Evolutionary conservation across 2,113 vertebrate genomes (phyloP).

Genomic region (Hippolais icterina): DNA sequence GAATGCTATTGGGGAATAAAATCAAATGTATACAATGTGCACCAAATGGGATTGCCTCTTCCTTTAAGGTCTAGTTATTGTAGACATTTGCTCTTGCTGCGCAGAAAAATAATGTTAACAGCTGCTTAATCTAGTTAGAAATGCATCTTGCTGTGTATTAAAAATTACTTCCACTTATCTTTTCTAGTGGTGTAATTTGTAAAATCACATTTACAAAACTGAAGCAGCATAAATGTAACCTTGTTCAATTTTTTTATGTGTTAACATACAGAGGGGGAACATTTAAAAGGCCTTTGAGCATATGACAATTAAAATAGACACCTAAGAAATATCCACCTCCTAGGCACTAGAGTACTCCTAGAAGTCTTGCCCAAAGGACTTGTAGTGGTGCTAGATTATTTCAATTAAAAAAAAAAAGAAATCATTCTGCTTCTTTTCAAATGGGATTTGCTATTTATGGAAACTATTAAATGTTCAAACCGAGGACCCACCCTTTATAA

Average conservation of each 20-base stretch:
- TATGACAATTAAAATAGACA: not conserved
- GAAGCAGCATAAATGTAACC: slow-evolving; percentile 32
- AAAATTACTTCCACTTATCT: slow-evolving; percentile 74
- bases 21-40: not conserved
- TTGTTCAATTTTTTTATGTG: not conserved
- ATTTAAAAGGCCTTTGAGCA: not conserved
- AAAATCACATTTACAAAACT: slow-evolving; percentile 62
- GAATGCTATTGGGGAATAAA: not conserved
- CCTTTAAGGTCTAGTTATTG: slow-evolving; percentile 31
- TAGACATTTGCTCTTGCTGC: slow-evolving; percentile 50
- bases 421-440: not conserved
- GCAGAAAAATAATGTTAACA: slow-evolving; percentile 66
- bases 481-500: slow-evolving; percentile 55
- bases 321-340: not conserved
- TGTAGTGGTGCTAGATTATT: not conserved
- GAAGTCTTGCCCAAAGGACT: not conserved
- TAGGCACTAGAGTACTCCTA: not conserved
- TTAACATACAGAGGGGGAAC: not conserved
- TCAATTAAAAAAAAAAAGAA: not conserved
- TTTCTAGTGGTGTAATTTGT: slow-evolving; percentile 63
- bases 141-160: slow-evolving; percentile 74
- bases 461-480: slow-evolving; percentile 38
- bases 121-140: slow-evolving; percentile 75
- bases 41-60: slow-evolving; percentile 4
- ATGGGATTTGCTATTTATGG: slow-evolving; percentile 39